These are phyloP conservation scores for Ormia ochracea DNA, from an alignment of 2,888 invertebrate species.

Conservation along the genomic window DNA sequence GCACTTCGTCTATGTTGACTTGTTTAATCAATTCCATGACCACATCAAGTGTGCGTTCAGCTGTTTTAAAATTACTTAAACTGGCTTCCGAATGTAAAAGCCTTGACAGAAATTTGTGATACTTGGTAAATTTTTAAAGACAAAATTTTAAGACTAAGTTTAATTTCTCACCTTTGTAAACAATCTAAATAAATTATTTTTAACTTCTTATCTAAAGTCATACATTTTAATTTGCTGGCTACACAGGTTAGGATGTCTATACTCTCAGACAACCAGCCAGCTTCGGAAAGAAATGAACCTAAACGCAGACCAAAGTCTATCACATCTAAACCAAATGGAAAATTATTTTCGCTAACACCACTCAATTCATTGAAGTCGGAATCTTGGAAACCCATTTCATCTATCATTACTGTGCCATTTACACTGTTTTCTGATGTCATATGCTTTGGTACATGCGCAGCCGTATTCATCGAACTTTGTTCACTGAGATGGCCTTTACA, in stretches of 20 bases:
- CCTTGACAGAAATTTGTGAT: slow-evolving; percentile 77
- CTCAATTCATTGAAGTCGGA: not conserved
- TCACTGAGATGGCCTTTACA: slow-evolving; percentile 37
- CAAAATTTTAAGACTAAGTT: not conserved
- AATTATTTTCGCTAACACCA: slow-evolving; percentile 28
- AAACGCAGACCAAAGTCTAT: slow-evolving; percentile 75
- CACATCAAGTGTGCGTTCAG: slow-evolving; percentile 83
- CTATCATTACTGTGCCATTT: not conserved
- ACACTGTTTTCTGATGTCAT: not conserved
- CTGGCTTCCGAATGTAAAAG: slow-evolving; percentile 89
- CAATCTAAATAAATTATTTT: slow-evolving; percentile 87
- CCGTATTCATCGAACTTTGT: not conserved
- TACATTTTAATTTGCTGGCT: slow-evolving; percentile 81
- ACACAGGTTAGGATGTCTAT: slow-evolving; percentile 84
- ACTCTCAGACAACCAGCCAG: slow-evolving; percentile 90
- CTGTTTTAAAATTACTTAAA: slow-evolving; percentile 87
- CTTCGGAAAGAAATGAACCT: slow-evolving; percentile 90
- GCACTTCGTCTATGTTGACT: slow-evolving; percentile 77
- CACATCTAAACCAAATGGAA: slow-evolving; percentile 65
- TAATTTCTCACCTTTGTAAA: slow-evolving; percentile 83
- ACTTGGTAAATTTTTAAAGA: not conserved
- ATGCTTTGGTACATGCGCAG: not conserved
- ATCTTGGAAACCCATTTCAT: slow-evolving; percentile 13
- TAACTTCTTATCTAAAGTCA: slow-evolving; percentile 79
- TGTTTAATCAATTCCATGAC: slow-evolving; percentile 79